These are phyloP conservation scores for Zygogramma bicolorata DNA, from an alignment of 2,888 invertebrate species.

Conservation along the genomic window DNA sequence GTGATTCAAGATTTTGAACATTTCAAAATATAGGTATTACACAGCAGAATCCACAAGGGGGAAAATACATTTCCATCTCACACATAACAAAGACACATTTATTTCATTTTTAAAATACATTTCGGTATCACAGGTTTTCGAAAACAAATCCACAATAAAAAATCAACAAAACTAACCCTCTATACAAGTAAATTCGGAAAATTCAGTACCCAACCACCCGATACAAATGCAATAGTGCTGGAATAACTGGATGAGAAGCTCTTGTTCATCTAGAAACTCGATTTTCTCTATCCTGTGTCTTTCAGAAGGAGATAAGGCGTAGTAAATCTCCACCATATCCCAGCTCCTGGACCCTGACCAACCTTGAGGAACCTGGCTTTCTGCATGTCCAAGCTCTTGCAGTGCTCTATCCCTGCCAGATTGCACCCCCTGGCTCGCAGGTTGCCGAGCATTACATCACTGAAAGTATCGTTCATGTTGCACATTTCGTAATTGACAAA, in stretches of 20 bases:
- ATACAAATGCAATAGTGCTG: constrained; percentile 94
- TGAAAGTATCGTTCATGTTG: constrained; percentile 95
- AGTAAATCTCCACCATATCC: constrained; percentile 94
- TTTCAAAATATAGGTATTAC: too few species aligned
- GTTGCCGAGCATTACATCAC: constrained; percentile 94
- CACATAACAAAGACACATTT: constrained; percentile 28
- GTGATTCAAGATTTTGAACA: too few species aligned
- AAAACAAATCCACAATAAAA: constrained; percentile 14
- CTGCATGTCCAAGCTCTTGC: constrained; percentile 82
- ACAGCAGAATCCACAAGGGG: too few species aligned
- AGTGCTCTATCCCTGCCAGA: constrained; percentile 84
- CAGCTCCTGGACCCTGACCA: constrained; percentile 87
- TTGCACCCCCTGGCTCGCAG: constrained; percentile 87
- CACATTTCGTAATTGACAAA: constrained; percentile 98
- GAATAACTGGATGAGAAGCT: constrained; percentile 91
- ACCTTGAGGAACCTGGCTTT: constrained; percentile 80
- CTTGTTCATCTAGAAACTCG: constrained; percentile 95
- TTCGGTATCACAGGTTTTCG: constrained; percentile 24
- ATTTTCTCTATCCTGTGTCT: constrained; percentile 88
- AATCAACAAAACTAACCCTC: constrained; percentile 39
- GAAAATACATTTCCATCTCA: background rate
- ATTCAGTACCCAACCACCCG: constrained; percentile 80
- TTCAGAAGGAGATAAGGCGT: constrained; percentile 83
- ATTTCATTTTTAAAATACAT: constrained; percentile 31
- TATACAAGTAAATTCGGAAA: constrained; percentile 73